A percentile compares a stretch with the other conserved stretches of the same genome.
Evolutionary conservation across 30 jellyfish, hydroid and myxozoan species (phyloP).

Genomic region (Pseudorhiza aurosa): DNA sequence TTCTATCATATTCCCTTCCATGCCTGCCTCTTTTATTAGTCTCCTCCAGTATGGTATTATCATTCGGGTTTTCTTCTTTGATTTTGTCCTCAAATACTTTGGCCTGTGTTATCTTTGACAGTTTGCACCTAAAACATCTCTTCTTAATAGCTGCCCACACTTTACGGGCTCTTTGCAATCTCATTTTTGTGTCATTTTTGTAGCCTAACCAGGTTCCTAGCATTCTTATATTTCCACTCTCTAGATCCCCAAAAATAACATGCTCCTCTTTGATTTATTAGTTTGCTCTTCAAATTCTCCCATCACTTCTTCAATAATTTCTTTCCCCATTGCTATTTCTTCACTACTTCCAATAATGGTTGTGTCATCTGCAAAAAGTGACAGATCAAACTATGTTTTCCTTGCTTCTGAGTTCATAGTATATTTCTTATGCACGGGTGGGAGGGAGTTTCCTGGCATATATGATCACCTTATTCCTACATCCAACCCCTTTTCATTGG

Average conservation of each 20-base stretch:
- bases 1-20: too few relatives aligned
- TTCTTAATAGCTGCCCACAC: not conserved
- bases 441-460: slow-evolving; percentile 4
- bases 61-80: too few relatives aligned
- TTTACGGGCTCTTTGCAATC: not conserved
- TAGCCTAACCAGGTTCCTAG: not conserved
- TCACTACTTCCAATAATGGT: not conserved
- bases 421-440: not conserved
- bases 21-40: too few relatives aligned
- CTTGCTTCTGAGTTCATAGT: not conserved
- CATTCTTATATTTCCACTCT: not conserved
- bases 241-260: not conserved
- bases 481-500: not conserved
- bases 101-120: not conserved
- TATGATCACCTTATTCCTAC: not conserved
- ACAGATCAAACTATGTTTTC: not conserved
- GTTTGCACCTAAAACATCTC: not conserved
- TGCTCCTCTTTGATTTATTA: not conserved
- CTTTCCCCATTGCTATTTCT: not conserved
- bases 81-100: not conserved
- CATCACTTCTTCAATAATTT: not conserved
- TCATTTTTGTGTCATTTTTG: not conserved
- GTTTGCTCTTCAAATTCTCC: not conserved
- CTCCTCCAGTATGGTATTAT: too few relatives aligned
- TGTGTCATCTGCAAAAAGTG: not conserved